A percentile compares a stretch with the other conserved stretches of the same genome.
phyloP scores from a whole-genome alignment of 2,113 vertebrate genomes.

The Equus przewalskii region DNA sequence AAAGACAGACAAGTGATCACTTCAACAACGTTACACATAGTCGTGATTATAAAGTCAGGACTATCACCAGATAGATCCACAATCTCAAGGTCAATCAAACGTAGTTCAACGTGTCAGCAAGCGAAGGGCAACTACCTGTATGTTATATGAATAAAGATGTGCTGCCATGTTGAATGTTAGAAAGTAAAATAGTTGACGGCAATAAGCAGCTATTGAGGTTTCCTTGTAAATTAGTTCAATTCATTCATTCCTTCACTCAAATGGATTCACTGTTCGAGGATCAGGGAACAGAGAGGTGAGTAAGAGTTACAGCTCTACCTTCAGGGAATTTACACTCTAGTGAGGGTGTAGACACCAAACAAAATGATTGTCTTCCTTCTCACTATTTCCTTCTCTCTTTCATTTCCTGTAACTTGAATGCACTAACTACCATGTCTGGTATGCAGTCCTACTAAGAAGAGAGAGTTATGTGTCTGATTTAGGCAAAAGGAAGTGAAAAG shows the following conservation, averaged over 20 bases:
- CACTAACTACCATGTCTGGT: not conserved
- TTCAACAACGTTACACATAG: not conserved
- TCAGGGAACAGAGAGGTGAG: not conserved
- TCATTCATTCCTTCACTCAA: not conserved
- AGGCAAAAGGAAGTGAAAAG: not conserved
- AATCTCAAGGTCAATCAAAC: not conserved
- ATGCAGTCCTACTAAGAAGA: not conserved
- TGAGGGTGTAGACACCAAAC: not conserved
- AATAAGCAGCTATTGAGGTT: not conserved
- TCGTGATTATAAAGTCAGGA: not conserved
- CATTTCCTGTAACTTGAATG: not conserved
- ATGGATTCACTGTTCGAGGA: not conserved
- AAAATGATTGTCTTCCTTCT: not conserved
- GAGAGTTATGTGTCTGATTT: not conserved
- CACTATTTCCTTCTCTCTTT: not conserved
- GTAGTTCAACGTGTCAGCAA: not conserved
- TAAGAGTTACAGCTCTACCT: not conserved
- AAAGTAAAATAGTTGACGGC: not conserved
- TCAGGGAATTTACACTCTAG: not conserved
- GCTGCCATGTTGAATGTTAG: not conserved
- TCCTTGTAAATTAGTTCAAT: not conserved
- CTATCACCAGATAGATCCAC: rapidly evolving
- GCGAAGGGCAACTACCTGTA: not conserved
- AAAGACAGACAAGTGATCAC: not conserved
- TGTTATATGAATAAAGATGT: not conserved